Base-by-base conservation (phyloP, 2,113 vertebrate genomes). In the Tapirus terrestris region DNA sequence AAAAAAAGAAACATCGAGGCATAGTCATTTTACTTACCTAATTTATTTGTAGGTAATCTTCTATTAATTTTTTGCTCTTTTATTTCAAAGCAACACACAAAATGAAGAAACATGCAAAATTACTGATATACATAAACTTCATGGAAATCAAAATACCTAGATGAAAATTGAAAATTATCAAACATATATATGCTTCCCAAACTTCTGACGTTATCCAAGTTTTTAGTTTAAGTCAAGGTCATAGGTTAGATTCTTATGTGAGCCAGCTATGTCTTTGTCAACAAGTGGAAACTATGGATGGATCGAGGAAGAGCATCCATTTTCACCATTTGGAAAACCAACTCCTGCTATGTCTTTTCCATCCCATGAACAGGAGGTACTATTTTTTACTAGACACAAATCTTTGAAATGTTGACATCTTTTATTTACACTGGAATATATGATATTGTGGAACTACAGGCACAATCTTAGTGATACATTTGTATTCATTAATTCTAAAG, bases 41-140 rank as follows among this genome's bases (percentile, higher is more conserved):
- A n/a, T 93, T 97, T 91, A 72, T 96, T 94, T 97, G 45, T 29
- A 51, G 9, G 53, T 84, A 93, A 63, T 72, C 45, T 97, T 68
- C 31, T 75, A 63, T 76, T 65, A 60, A 58, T 20, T 80, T 77
- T 60, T 89, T 82, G 17, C 8, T 56, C 5, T 84, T 96, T 91
- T 79, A 70, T 86, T 89, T 48, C 53, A 88, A 95, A 89, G 61
- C 51, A 84, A 87, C 23, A 73, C 6, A 76, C 3, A 96, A 63
- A 93, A 92, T 18, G 8, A 79, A 88, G 68, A 88, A 68, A 65
- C 0, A 6, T 96, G 8, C 8, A n/a, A 60, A 89, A 76, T 63
- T 53, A 2, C 9, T 65, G n/a, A 83, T 23, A n/a, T 31, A 9
- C 23, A 60, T 25, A 79, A 23, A 18, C 31, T 80, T 6, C 48